These are phyloP conservation scores for Chlorodrepanis virens DNA, from an alignment of 2,113 vertebrate species.

Conservation along the genomic window DNA sequence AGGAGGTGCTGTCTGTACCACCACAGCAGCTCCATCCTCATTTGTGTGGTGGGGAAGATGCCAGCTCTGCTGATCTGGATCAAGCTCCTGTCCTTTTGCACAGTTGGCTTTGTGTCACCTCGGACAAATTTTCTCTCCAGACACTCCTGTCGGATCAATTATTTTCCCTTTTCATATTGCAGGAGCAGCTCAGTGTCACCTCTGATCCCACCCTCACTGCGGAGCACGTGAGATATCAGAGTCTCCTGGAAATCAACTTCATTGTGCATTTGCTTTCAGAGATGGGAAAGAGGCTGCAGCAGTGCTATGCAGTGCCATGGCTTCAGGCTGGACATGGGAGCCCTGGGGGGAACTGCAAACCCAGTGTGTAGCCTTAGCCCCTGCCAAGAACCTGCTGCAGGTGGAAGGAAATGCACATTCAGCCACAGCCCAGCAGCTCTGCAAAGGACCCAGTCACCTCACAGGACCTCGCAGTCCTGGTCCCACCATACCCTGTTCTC, in stretches of 20 bases:
- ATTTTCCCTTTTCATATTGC: neutral
- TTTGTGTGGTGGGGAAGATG: rapidly evolving
- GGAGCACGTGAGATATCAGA: neutral
- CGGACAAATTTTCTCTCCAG: neutral
- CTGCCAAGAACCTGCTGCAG: neutral
- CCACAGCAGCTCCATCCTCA: neutral
- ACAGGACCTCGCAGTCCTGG: neutral
- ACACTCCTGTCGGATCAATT: neutral
- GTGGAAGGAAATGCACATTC: neutral
- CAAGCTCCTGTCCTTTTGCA: neutral
- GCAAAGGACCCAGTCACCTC: rapidly evolving
- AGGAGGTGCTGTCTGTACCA: neutral
- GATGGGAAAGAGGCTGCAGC: rapidly evolving
- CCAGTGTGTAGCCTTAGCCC: rapidly evolving
- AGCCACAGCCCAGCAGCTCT: neutral
- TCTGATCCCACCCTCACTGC: neutral
- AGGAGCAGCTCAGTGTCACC: neutral
- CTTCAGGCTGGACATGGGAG: neutral
- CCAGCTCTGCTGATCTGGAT: neutral
- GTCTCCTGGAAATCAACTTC: neutral
- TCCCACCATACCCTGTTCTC: rapidly evolving
- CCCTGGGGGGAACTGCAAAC: neutral
- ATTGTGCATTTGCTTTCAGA: rapidly evolving
- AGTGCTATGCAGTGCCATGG: neutral
- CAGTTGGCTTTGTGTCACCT: neutral